Conservation (phyloP, 2,888 invertebrate species). For the Cerastis leucographa region DNA sequence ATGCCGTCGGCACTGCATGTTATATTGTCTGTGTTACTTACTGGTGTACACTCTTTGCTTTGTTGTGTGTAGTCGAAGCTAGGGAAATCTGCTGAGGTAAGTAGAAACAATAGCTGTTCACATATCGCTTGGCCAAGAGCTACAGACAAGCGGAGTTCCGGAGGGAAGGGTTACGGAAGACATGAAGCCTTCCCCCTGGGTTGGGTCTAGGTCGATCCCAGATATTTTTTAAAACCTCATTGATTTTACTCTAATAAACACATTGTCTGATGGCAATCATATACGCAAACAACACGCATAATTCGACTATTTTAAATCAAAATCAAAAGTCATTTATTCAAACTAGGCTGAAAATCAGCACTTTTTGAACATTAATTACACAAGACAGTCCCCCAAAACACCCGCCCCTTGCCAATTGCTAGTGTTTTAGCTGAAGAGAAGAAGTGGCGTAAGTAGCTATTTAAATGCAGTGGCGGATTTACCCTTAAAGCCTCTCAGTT, state of each 20-base stretch:
- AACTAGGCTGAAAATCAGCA: too few species aligned
- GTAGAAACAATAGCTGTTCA: neutral
- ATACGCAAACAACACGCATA: neutral
- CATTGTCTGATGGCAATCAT: neutral
- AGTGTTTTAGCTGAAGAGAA: too few species aligned
- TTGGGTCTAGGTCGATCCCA: neutral
- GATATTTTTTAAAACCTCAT: neutral
- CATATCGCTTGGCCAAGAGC: neutral
- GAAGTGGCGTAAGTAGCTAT: too few species aligned
- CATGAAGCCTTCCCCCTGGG: neutral
- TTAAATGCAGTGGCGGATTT: neutral
- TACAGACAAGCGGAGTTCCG: neutral
- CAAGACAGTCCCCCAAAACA: too few species aligned
- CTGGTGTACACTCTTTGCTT: neutral
- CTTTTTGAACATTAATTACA: too few species aligned
- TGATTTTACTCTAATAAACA: too few species aligned
- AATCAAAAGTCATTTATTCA: too few species aligned
- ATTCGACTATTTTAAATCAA: neutral
- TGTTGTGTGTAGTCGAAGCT: neutral
- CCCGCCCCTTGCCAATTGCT: too few species aligned
- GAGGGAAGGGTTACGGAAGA: neutral
- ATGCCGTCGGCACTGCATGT: neutral
- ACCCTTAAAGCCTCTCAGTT: neutral
- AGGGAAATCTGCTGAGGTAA: slow-evolving; percentile 4
- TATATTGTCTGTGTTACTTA: neutral